Percentiles rank a stretch among this genome's conserved stretches.
Evolutionary conservation across 1,140 invertebrate species (phyloP).

Genomic region (Samia ricini): DNA sequence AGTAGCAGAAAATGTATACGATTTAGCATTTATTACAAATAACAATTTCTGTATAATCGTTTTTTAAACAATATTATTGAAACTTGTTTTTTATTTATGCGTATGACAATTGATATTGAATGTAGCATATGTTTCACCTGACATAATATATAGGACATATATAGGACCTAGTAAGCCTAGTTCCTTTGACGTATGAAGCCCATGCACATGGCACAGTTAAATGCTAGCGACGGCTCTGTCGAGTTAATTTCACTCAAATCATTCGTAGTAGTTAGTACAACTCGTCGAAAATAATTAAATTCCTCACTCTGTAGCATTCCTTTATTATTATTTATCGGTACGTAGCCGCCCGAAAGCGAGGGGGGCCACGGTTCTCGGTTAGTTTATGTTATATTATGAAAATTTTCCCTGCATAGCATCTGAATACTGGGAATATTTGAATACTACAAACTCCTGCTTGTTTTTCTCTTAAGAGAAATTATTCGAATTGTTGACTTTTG

Average conservation of each 20-base stretch:
- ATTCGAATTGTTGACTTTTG: background rate
- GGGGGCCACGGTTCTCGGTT: background rate
- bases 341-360: conserved; percentile 13
- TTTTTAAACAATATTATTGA: too few species aligned
- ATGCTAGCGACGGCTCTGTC: too few species aligned
- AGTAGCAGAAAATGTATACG: too few species aligned
- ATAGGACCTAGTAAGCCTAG: background rate
- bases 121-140: too few species aligned
- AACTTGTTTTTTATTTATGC: too few species aligned
- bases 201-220: too few species aligned
- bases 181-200: too few species aligned
- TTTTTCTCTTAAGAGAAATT: conserved; percentile 3
- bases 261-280: conserved; percentile 9
- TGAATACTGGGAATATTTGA: conserved; percentile 10
- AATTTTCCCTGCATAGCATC: conserved; percentile 14
- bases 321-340: conserved; percentile 40
- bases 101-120: too few species aligned
- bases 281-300: conserved; percentile 58
- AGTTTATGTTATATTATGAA: conserved; percentile 28
- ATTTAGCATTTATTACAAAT: too few species aligned
- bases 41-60: too few species aligned
- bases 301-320: conserved; percentile 33
- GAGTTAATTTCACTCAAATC: too few species aligned
- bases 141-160: too few species aligned
- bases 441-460: background rate